phyloP scores from a whole-genome alignment of 2,113 vertebrate genomes.

The Macquaria australasica region DNA sequence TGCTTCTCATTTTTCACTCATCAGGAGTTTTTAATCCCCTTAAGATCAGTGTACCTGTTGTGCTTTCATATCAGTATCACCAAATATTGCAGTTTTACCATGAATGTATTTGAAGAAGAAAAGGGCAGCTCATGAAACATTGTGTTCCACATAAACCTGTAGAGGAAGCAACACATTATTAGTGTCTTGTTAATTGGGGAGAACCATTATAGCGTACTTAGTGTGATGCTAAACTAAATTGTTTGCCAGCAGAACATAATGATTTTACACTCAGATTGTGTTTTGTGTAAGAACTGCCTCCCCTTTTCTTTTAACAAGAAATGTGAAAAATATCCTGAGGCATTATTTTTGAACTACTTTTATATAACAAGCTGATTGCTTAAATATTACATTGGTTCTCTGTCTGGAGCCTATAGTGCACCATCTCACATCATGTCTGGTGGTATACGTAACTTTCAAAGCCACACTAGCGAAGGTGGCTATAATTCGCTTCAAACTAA shows the following conservation, averaged over 20 bases:
- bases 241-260: slow-evolving; percentile 76
- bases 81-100: slow-evolving; percentile 1
- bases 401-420: slow-evolving; percentile 29
- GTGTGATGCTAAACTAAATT: slow-evolving; percentile 65
- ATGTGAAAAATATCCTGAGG: slow-evolving; percentile 73
- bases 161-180: slow-evolving; percentile 72
- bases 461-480: slow-evolving; percentile 25
- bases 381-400: slow-evolving; percentile 68
- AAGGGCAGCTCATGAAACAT: slow-evolving; percentile 34
- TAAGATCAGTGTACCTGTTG: background rate
- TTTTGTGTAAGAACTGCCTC: slow-evolving; percentile 59
- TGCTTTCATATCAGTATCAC: slow-evolving; percentile 15
- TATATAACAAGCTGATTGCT: slow-evolving; percentile 71
- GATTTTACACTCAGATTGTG: slow-evolving; percentile 72
- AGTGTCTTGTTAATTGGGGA: slow-evolving; percentile 75
- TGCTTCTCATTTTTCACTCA: slow-evolving; percentile 28
- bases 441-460: slow-evolving; percentile 58
- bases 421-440: slow-evolving; percentile 20
- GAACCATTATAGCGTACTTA: slow-evolving; percentile 69
- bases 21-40: slow-evolving; percentile 18
- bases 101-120: slow-evolving; percentile 38
- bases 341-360: slow-evolving; percentile 69
- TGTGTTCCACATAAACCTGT: slow-evolving; percentile 61
- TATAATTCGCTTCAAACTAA: slow-evolving; percentile 54
- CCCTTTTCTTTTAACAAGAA: slow-evolving; percentile 71